Conservation (phyloP, 23 tunicate species). For the Corella eumyota region DNA sequence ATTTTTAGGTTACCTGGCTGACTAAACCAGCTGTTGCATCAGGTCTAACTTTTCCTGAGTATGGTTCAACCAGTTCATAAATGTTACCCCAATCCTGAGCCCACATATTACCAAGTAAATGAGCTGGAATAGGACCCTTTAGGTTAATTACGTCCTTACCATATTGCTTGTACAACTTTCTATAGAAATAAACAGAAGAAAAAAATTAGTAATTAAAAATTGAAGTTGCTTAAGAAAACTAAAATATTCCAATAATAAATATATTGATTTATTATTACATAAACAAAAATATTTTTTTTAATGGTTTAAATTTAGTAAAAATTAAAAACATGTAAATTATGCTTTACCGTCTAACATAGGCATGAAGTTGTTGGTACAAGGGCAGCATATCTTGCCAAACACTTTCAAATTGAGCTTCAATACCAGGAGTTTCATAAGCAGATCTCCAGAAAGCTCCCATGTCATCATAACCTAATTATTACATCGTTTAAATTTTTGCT, state of each 20-base stretch:
- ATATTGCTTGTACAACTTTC: constrained; percentile 59
- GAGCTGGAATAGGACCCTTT: constrained; percentile 88
- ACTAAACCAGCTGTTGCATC: constrained; percentile 80
- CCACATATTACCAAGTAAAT: constrained; percentile 98
- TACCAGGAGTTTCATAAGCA: constrained; percentile 79
- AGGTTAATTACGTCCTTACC: constrained; percentile 63
- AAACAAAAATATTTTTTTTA: too few relatives aligned
- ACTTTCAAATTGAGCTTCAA: constrained; percentile 60
- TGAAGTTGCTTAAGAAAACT: neutral
- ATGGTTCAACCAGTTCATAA: constrained; percentile 80
- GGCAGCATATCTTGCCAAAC: constrained; percentile 91
- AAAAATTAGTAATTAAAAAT: neutral
- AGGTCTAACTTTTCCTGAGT: constrained; percentile 61
- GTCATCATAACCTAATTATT: constrained; percentile 69
- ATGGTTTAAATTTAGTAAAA: too few relatives aligned
- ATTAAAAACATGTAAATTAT: too few relatives aligned
- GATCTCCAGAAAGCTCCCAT: constrained; percentile 80
- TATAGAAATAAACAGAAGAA: constrained; percentile 11
- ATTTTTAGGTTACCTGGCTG: constrained; percentile 45
- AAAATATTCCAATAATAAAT: too few relatives aligned
- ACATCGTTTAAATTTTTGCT: neutral
- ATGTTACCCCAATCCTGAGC: constrained; percentile 90
- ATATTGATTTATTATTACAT: too few relatives aligned
- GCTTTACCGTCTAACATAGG: constrained; percentile 84
- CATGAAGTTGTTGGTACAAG: constrained; percentile 81